Evolutionary conservation across 2,113 vertebrate species (phyloP).

Genomic region (Petrocephalus zakoni): DNA sequence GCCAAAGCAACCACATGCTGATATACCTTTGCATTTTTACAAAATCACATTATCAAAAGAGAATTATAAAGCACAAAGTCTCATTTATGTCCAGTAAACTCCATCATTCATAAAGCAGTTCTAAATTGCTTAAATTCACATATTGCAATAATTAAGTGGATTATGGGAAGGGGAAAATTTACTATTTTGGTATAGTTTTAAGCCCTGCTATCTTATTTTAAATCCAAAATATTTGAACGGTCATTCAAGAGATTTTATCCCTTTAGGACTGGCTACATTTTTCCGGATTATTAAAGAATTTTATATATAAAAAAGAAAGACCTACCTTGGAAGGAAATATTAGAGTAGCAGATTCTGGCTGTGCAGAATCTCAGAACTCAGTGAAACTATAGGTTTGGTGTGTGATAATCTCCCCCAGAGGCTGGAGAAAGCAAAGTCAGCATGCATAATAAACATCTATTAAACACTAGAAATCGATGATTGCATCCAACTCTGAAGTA

Average conservation of each 20-base stretch:
- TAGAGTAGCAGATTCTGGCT: neutral
- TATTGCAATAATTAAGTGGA: neutral
- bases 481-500: conserved; percentile 7
- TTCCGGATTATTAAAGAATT: neutral
- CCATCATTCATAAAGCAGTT: neutral
- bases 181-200: neutral
- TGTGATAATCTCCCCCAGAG: neutral
- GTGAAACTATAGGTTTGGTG: neutral
- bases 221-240: neutral
- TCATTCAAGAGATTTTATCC: neutral
- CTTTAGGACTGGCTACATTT: neutral
- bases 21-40: neutral
- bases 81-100: neutral
- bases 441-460: conserved; percentile 13
- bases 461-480: neutral
- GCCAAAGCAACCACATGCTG: neutral
- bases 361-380: neutral
- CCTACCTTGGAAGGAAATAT: neutral
- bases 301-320: neutral
- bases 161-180: neutral
- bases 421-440: neutral
- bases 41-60: neutral
- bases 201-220: neutral
- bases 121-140: neutral
- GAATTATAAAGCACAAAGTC: neutral